Evolutionary conservation across 2,888 invertebrate species (phyloP).

Genomic region (Folsomia manolachei): DNA sequence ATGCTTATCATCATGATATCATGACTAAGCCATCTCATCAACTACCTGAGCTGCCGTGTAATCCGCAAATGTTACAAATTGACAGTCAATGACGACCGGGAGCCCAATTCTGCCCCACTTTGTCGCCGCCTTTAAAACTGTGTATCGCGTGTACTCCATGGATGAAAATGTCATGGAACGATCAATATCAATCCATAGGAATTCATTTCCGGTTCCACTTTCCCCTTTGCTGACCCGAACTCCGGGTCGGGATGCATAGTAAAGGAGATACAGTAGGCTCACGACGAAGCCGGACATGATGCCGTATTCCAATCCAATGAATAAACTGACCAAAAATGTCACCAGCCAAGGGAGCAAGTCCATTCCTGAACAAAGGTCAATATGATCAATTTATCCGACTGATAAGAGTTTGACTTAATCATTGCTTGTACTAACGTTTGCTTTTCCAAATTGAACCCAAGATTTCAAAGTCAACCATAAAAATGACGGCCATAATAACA

Average conservation of each 20-base stretch:
- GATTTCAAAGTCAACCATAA: constrained; percentile 61
- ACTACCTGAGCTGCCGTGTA: constrained; percentile 74
- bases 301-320: constrained; percentile 79
- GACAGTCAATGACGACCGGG: constrained; percentile 81
- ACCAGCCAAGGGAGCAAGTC: constrained; percentile 79
- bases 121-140: constrained; percentile 70
- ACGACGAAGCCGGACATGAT: constrained; percentile 77
- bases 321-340: constrained; percentile 79
- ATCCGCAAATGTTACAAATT: constrained; percentile 81
- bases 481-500: constrained; percentile 79
- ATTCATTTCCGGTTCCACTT: neutral
- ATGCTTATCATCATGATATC: no score
- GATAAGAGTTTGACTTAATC: no score
- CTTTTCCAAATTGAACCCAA: constrained; percentile 71
- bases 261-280: constrained; percentile 77
- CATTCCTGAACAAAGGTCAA: constrained; percentile 68
- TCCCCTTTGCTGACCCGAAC: constrained; percentile 62
- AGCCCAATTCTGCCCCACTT: constrained; percentile 62
- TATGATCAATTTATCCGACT: no score
- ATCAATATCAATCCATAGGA: constrained; percentile 17
- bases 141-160: constrained; percentile 78
- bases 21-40: no score
- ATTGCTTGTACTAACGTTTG: constrained; percentile 56
- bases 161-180: constrained; percentile 85
- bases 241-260: constrained; percentile 81